A percentile compares a stretch with the other conserved stretches of the same genome.
Conservation (phyloP, 2,797 vertebrate genomes). For the Lacerta agilis region DNA sequence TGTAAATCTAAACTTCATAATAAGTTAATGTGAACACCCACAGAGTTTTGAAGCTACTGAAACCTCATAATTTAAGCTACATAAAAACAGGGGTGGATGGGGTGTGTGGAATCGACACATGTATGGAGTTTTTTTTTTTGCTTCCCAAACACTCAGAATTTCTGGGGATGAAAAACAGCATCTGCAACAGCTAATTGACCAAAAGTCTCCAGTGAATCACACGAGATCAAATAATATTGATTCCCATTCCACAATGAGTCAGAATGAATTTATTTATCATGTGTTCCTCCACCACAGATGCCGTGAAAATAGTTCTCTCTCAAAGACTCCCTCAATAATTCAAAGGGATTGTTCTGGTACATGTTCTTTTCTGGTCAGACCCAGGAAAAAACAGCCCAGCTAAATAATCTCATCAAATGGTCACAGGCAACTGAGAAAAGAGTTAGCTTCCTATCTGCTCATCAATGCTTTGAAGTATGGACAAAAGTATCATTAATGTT, state of each 20-base stretch:
- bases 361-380: slow-evolving; percentile 18
- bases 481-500: slow-evolving; percentile 58
- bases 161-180: background rate
- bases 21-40: background rate
- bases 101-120: background rate
- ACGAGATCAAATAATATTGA: slow-evolving; percentile 58
- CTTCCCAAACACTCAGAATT: background rate
- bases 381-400: slow-evolving; percentile 2
- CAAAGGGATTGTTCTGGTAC: background rate
- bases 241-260: slow-evolving; percentile 47
- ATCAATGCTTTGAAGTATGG: slow-evolving; percentile 26
- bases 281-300: slow-evolving; percentile 26
- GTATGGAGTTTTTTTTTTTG: background rate
- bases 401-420: accelerated
- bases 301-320: slow-evolving; percentile 28
- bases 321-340: background rate
- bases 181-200: slow-evolving; percentile 57
- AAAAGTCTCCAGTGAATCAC: slow-evolving; percentile 41
- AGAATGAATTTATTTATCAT: slow-evolving; percentile 51
- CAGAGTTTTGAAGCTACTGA: background rate
- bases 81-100: background rate
- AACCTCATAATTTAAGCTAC: slow-evolving; percentile 14
- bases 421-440: slow-evolving; percentile 14
- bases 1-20: slow-evolving; percentile 23
- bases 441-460: slow-evolving; percentile 25